These are phyloP conservation scores for Eristalis pertinax DNA, from an alignment of 2,888 invertebrate genomes.

Conservation along the genomic window DNA sequence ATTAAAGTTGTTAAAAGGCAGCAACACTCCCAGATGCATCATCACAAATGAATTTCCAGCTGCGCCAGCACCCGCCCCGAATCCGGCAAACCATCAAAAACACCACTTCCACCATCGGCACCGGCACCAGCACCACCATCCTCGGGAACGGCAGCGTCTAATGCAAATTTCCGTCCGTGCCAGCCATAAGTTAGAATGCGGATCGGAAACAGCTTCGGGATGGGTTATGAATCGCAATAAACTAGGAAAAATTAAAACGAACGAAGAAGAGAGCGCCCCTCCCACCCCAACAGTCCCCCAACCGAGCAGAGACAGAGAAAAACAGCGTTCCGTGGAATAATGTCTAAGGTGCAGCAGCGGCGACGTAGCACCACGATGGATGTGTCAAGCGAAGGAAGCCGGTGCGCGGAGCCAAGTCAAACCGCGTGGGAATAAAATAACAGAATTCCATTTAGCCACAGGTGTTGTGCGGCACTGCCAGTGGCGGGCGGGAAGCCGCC, in stretches of 20 bases:
- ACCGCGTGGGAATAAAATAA: slow-evolving; percentile 68
- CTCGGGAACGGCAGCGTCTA: not conserved
- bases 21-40: slow-evolving; percentile 37
- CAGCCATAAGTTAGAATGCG: slow-evolving; percentile 34
- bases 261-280: not conserved
- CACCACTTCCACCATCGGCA: not conserved
- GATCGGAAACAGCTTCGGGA: slow-evolving; percentile 50
- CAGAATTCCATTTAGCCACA: slow-evolving; percentile 69
- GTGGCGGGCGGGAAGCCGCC: not conserved
- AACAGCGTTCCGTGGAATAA: slow-evolving; percentile 16
- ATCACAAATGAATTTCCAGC: slow-evolving; percentile 16
- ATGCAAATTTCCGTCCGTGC: slow-evolving; percentile 51
- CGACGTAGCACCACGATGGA: slow-evolving; percentile 21
- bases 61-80: not conserved
- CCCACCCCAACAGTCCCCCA: not conserved
- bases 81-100: not conserved
- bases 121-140: not conserved
- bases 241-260: slow-evolving; percentile 42
- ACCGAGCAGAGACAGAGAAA: not conserved
- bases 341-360: slow-evolving; percentile 30
- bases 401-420: not conserved
- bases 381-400: slow-evolving; percentile 26
- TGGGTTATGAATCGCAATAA: slow-evolving; percentile 67
- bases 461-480: slow-evolving; percentile 34
- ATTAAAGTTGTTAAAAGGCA: slow-evolving; percentile 49